phyloP scores from a whole-genome alignment of 2,113 vertebrate genomes.

The Osmerus eperlanus region DNA sequence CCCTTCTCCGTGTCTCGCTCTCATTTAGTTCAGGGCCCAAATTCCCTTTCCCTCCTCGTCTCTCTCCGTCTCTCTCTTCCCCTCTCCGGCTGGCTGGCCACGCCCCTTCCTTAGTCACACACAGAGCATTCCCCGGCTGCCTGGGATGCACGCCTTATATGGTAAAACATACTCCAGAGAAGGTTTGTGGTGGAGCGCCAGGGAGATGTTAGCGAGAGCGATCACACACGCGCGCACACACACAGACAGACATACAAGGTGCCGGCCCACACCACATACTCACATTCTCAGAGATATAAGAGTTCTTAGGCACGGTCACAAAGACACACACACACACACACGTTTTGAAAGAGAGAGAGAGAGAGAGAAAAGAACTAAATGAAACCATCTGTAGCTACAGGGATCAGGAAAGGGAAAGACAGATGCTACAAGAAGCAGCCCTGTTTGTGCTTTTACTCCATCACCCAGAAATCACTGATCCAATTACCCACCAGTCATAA shows the following conservation, averaged over 20 bases:
- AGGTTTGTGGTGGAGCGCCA: conserved; percentile 53
- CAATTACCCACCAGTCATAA: not conserved
- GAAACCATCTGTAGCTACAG: conserved; percentile 69
- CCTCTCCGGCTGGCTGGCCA: conserved; percentile 34
- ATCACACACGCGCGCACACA: conserved; percentile 52
- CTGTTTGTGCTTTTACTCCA: conserved; percentile 10
- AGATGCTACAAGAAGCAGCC: conserved; percentile 14
- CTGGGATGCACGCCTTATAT: conserved; percentile 64
- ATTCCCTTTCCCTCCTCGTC: too few relatives aligned
- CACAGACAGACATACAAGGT: not conserved
- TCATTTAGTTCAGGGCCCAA: too few relatives aligned
- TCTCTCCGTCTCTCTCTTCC: not conserved
- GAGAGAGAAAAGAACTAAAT: conserved; percentile 54
- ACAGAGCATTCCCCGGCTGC: conserved; percentile 55
- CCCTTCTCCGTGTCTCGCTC: too few relatives aligned
- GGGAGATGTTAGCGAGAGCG: conserved; percentile 41
- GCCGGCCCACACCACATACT: not conserved
- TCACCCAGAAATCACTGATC: conserved; percentile 8
- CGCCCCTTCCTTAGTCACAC: conserved; percentile 60
- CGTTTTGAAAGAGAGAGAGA: not conserved
- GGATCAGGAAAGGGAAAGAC: conserved; percentile 34
- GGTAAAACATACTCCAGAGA: conserved; percentile 68
- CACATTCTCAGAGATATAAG: not conserved
- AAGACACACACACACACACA: not conserved
- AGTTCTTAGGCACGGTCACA: not conserved